Conservation (phyloP, 2,888 invertebrate genomes). For the Heliconius cydno region DNA sequence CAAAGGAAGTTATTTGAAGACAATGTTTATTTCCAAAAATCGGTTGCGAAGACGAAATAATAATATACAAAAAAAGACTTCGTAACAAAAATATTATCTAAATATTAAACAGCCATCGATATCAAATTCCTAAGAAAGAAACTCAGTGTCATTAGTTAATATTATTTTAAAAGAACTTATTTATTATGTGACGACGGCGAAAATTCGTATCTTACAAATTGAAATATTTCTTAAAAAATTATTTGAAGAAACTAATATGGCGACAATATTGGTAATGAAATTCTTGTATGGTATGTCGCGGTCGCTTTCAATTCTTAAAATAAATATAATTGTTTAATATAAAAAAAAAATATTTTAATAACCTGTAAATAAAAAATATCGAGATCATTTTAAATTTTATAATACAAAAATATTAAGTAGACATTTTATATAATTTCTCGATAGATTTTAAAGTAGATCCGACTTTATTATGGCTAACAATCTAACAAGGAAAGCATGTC, state of each 20-base stretch:
- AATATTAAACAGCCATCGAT: not conserved
- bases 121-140: constrained; percentile 1
- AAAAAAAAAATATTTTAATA: not conserved
- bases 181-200: not conserved
- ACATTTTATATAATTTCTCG: constrained; percentile 23
- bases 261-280: not conserved
- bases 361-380: constrained; percentile 13
- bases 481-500: constrained; percentile 51
- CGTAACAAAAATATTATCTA: not conserved
- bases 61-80: not conserved
- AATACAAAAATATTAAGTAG: constrained; percentile 52
- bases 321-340: not conserved
- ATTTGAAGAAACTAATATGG: constrained; percentile 1
- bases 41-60: constrained; percentile 7
- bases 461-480: constrained; percentile 12
- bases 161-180: not conserved
- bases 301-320: not conserved
- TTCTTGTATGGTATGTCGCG: not conserved
- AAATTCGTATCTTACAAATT: not conserved
- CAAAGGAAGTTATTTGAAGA: constrained; percentile 19
- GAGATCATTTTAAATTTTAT: constrained; percentile 39
- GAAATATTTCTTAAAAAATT: no score
- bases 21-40: not conserved
- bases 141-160: not conserved
- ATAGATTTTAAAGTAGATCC: constrained; percentile 3